These are phyloP conservation scores for Cavia aperea DNA, from an alignment of 2,113 vertebrate species.

Conservation along the genomic window DNA sequence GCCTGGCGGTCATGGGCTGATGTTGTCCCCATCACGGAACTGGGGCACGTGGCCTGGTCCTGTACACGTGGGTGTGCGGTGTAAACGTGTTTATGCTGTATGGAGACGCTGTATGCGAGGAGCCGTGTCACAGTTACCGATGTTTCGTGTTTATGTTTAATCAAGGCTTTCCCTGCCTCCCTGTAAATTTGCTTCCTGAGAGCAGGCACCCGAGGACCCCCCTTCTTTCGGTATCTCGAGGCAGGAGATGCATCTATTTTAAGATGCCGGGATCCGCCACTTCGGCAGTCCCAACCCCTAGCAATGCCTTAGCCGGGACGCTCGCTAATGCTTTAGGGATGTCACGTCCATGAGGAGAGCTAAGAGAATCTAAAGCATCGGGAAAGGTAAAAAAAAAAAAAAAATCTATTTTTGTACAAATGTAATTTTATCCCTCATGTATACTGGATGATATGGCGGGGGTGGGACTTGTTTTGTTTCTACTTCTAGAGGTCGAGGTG, in stretches of 20 bases:
- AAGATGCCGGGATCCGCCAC: constrained; percentile 74
- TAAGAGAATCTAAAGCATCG: constrained; percentile 75
- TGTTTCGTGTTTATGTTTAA: constrained; percentile 52
- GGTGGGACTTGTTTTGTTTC: constrained; percentile 54
- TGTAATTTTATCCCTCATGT: constrained; percentile 83
- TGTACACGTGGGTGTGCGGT: constrained; percentile 25
- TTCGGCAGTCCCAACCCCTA: constrained; percentile 62
- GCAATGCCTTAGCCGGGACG: constrained; percentile 72
- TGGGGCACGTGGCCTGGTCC: neutral
- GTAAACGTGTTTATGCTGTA: constrained; percentile 49
- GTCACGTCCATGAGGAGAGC: constrained; percentile 50
- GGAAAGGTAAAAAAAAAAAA: constrained; percentile 77
- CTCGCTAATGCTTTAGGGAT: constrained; percentile 47
- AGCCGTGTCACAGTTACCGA: constrained; percentile 51
- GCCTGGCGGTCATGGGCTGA: constrained; percentile 2
- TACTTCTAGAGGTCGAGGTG: constrained; percentile 47
- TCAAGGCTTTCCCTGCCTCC: constrained; percentile 28
- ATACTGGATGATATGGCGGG: constrained; percentile 65
- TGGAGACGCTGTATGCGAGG: constrained; percentile 42
- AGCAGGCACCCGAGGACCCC: constrained; percentile 57
- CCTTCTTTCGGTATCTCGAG: constrained; percentile 67
- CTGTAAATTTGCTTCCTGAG: constrained; percentile 55
- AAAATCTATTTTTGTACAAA: constrained; percentile 87
- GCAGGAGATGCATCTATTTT: constrained; percentile 81
- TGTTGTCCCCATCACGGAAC: constrained; percentile 9